Evolutionary conservation across 2,797 vertebrate genomes (phyloP).

Genomic region (Melanotaenia nigrans): DNA sequence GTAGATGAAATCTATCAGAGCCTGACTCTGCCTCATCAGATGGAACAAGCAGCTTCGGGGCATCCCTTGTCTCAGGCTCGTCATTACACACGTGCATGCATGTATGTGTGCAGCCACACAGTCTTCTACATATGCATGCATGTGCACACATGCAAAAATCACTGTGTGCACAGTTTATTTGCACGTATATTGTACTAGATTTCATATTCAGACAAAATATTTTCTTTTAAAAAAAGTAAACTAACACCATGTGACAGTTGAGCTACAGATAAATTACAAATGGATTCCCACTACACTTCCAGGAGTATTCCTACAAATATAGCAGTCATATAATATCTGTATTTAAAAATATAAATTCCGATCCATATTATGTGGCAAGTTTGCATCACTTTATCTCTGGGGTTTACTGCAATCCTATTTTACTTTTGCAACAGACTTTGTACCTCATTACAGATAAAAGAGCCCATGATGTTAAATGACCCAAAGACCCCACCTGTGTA

Average conservation of each 20-base stretch:
- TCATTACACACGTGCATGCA: slow-evolving; percentile 65
- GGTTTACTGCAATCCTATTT: slow-evolving; percentile 18
- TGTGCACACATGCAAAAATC: slow-evolving; percentile 2
- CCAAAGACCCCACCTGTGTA: slow-evolving; percentile 23
- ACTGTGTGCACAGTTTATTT: neutral
- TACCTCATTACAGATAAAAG: slow-evolving; percentile 5
- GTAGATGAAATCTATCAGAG: slow-evolving; percentile 81
- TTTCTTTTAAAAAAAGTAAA: neutral
- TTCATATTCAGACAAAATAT: neutral
- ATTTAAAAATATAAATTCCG: slow-evolving; percentile 31
- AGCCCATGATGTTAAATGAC: slow-evolving; percentile 16
- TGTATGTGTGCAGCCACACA: slow-evolving; percentile 43
- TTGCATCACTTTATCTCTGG: neutral
- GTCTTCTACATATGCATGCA: slow-evolving; percentile 35
- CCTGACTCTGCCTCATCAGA: slow-evolving; percentile 80
- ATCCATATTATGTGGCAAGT: slow-evolving; percentile 19
- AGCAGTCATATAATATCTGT: slow-evolving; percentile 12
- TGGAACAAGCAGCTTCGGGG: slow-evolving; percentile 81
- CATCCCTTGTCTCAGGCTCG: slow-evolving; percentile 74
- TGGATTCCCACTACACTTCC: slow-evolving; percentile 10
- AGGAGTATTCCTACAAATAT: slow-evolving; percentile 19
- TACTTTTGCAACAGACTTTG: neutral
- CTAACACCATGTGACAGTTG: neutral
- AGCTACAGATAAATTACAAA: slow-evolving; percentile 1
- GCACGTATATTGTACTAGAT: slow-evolving; percentile 7